Percentiles rank a stretch among this genome's conserved stretches.
Evolutionary conservation across 2,888 invertebrate genomes (phyloP).

Genomic region (Nebria salina): DNA sequence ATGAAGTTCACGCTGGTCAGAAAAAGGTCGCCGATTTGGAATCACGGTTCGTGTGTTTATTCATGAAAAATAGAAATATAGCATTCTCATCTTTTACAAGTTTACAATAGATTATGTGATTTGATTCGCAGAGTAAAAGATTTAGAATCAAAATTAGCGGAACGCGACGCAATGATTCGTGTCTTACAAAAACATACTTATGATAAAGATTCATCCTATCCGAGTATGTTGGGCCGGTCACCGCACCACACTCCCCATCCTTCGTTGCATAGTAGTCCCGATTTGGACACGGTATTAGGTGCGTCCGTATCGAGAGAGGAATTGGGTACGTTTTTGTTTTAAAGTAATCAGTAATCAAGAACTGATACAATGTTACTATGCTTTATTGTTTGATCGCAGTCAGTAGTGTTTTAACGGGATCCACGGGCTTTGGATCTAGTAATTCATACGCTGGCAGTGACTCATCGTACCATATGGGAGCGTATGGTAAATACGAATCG

Average conservation of each 20-base stretch:
- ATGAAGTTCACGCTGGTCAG: slow-evolving; percentile 86
- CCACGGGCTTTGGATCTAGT: slow-evolving; percentile 68
- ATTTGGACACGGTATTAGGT: slow-evolving; percentile 63
- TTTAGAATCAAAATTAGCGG: slow-evolving; percentile 86
- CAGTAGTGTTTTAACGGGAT: slow-evolving; percentile 68
- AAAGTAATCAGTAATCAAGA: neutral
- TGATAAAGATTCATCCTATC: slow-evolving; percentile 68
- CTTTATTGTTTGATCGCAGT: slow-evolving; percentile 56
- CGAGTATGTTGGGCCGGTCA: slow-evolving; percentile 63
- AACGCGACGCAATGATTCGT: slow-evolving; percentile 90
- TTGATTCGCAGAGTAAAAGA: slow-evolving; percentile 74
- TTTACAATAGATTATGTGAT: too few relatives aligned
- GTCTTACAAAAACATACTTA: slow-evolving; percentile 84
- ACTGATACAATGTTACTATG: neutral
- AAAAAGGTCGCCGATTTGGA: slow-evolving; percentile 87
- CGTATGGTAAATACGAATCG: slow-evolving; percentile 63
- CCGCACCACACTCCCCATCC: slow-evolving; percentile 66
- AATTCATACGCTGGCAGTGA: slow-evolving; percentile 69
- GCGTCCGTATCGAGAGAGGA: slow-evolving; percentile 63
- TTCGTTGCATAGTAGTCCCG: slow-evolving; percentile 62
- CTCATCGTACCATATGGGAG: slow-evolving; percentile 64
- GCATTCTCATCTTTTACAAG: too few relatives aligned
- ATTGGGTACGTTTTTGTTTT: slow-evolving; percentile 57
- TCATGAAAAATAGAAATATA: neutral
- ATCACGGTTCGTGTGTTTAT: slow-evolving; percentile 70